Conservation (phyloP, 2,888 invertebrate genomes). For the Pachymerium ferrugineum region DNA sequence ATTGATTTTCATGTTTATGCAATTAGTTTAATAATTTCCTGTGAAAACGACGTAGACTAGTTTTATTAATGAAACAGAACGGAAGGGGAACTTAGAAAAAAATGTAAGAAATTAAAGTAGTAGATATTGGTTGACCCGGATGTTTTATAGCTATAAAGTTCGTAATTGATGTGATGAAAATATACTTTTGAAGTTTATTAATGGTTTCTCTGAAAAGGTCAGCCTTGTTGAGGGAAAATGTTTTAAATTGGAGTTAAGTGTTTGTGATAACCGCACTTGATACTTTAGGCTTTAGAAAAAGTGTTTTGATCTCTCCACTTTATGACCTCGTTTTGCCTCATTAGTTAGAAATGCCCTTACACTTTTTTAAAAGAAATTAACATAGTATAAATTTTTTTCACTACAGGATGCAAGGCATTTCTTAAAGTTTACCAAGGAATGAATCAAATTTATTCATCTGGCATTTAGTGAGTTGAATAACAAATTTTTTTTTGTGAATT, state of each 20-base stretch:
- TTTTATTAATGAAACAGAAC: conserved; percentile 15
- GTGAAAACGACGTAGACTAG: background rate
- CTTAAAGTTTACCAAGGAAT: conserved; percentile 79
- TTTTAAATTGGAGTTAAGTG: conserved; percentile 4
- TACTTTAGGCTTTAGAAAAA: background rate
- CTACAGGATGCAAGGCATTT: conserved; percentile 46
- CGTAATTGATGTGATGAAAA: background rate
- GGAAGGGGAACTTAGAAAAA: background rate
- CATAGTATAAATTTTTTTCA: background rate
- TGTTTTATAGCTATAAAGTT: background rate
- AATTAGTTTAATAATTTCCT: conserved; percentile 12
- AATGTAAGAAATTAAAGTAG: background rate
- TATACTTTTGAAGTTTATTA: background rate
- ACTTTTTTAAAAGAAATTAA: background rate
- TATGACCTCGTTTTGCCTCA: background rate
- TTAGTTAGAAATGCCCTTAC: background rate
- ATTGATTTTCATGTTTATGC: background rate
- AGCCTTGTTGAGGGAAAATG: background rate
- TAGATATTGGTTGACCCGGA: no score
- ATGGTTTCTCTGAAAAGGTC: background rate
- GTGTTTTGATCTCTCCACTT: background rate
- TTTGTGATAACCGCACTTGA: background rate
- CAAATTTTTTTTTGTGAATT: background rate
- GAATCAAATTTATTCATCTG: conserved; percentile 81
- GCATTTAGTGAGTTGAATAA: conserved; percentile 56